These are phyloP conservation scores for Zaprionus camerounensis DNA, from an alignment of 1,140 invertebrate species.

Conservation along the genomic window DNA sequence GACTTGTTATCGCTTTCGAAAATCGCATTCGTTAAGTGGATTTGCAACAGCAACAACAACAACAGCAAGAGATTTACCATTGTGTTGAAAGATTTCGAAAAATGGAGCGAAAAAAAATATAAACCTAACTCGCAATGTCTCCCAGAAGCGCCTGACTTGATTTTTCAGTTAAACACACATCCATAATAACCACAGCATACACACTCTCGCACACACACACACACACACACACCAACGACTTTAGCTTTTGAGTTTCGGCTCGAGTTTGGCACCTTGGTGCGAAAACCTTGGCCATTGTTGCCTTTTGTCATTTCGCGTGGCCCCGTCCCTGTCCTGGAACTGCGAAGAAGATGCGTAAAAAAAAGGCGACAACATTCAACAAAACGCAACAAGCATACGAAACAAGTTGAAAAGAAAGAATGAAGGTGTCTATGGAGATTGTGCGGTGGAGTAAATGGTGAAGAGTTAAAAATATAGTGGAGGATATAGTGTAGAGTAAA, in stretches of 20 bases:
- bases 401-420: background rate
- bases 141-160: conserved; percentile 17
- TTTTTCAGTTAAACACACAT: conserved; percentile 24
- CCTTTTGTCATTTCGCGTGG: conserved; percentile 11
- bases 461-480: background rate
- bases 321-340: conserved; percentile 1
- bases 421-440: background rate
- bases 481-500: background rate
- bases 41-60: conserved; percentile 47
- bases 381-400: background rate
- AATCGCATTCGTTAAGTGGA: conserved; percentile 65
- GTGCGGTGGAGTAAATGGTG: background rate
- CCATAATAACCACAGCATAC: background rate
- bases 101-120: conserved; percentile 2
- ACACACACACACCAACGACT: conserved; percentile 40
- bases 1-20: conserved; percentile 73
- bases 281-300: conserved; percentile 64
- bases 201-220: background rate
- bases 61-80: conserved; percentile 54
- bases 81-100: conserved; percentile 53
- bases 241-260: conserved; percentile 25
- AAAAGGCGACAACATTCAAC: background rate
- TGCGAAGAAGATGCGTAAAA: conserved; percentile 1
- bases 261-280: conserved; percentile 65
- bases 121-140: conserved; percentile 21